A percentile compares a stretch with the other conserved stretches of the same genome.
phyloP scores from a whole-genome alignment of 2,113 vertebrate genomes.

The Phocoena phocoena region DNA sequence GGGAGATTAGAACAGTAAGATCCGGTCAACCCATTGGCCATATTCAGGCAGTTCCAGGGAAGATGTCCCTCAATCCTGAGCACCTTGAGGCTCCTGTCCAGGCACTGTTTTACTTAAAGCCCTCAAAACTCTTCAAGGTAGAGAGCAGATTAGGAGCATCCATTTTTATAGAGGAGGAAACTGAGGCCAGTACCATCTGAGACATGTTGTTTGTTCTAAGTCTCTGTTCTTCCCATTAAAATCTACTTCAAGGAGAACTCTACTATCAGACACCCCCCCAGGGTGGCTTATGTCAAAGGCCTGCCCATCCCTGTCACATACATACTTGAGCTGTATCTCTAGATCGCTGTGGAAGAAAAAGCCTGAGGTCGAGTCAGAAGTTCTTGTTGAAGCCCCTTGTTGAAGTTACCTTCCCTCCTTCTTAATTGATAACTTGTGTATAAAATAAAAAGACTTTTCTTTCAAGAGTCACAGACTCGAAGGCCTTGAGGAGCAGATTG shows the following conservation, averaged over 20 bases:
- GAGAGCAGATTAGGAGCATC: not conserved
- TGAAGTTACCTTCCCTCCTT: not conserved
- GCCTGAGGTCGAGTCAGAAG: not conserved
- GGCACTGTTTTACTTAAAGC: not conserved
- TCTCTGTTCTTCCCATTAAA: not conserved
- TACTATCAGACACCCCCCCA: not conserved
- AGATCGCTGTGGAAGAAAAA: not conserved
- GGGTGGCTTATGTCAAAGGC: not conserved
- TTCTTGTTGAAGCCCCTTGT: not conserved
- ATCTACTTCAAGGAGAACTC: not conserved
- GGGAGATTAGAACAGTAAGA: not conserved
- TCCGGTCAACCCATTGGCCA: too few species aligned
- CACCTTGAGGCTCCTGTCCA: not conserved
- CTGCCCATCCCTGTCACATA: not conserved
- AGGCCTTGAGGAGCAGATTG: not conserved
- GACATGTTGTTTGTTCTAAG: not conserved
- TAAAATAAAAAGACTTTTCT: not conserved
- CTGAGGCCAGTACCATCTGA: not conserved
- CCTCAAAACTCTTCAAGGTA: not conserved
- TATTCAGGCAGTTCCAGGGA: not conserved
- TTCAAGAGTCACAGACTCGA: not conserved
- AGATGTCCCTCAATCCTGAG: not conserved
- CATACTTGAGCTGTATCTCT: not conserved
- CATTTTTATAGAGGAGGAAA: not conserved
- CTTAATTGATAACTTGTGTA: not conserved